A percentile compares a stretch with the other conserved stretches of the same genome.
Conservation (phyloP, 2,888 invertebrate genomes). For the Limenitis camilla region DNA sequence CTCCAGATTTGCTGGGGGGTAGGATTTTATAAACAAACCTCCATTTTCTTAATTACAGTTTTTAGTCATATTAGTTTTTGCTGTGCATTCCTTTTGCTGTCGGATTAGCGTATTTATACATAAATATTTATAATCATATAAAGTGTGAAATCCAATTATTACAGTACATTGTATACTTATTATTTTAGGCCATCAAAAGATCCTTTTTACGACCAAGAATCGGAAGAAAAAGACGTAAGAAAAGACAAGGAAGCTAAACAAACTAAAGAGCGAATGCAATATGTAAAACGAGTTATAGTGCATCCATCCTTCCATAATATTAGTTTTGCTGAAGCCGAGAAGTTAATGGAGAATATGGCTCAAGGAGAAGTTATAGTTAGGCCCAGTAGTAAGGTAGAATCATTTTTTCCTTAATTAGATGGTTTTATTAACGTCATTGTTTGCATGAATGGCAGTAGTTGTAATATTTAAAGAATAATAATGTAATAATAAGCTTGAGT, state of each 20-base stretch:
- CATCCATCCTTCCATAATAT: slow-evolving; percentile 99
- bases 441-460: too few species aligned
- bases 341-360: slow-evolving; percentile 91
- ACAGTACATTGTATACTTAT: background rate
- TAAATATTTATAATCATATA: too few species aligned
- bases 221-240: slow-evolving; percentile 85
- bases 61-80: background rate
- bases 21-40: too few species aligned
- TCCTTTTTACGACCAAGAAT: slow-evolving; percentile 90
- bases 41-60: too few species aligned
- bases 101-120: too few species aligned
- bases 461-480: background rate
- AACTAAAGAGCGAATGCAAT: slow-evolving; percentile 86
- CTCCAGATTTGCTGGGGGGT: too few species aligned
- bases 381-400: slow-evolving; percentile 91
- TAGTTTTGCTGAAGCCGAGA: slow-evolving; percentile 93
- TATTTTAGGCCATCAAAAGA: slow-evolving; percentile 85
- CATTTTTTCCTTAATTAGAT: background rate
- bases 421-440: too few species aligned
- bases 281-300: slow-evolving; percentile 96
- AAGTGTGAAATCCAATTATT: too few species aligned
- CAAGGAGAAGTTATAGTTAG: slow-evolving; percentile 97
- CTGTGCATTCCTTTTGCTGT: background rate
- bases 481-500: slow-evolving; percentile 10
- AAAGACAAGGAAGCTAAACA: slow-evolving; percentile 88